phyloP scores from a whole-genome alignment of 1,140 invertebrate species.

The Lysiphlebus fabarum region DNA sequence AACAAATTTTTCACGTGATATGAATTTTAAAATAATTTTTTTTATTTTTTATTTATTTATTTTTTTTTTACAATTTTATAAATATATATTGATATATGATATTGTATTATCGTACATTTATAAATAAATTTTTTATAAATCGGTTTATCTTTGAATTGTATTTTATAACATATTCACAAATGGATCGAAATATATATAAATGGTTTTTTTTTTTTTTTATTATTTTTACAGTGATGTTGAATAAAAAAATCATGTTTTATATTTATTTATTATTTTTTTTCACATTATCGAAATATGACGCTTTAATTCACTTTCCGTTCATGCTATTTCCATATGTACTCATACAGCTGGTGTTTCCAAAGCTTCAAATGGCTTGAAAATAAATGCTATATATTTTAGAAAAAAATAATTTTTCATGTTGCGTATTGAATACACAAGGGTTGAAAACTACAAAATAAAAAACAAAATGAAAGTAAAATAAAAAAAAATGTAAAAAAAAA shows the following conservation, averaged over 20 bases:
- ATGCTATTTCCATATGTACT: conserved; percentile 21
- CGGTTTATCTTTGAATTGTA: no score
- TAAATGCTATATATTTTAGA: conserved; percentile 14
- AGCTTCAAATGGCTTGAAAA: conserved; percentile 22
- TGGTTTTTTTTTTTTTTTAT: conserved; percentile 2
- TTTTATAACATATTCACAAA: no score
- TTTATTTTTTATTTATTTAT: no score
- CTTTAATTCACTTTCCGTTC: conserved; percentile 27
- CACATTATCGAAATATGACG: conserved; percentile 12
- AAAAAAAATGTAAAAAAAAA: conserved; percentile 20
- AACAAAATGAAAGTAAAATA: conserved; percentile 10
- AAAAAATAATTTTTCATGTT: conserved; percentile 5
- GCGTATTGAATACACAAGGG: background rate
- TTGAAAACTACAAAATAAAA: background rate
- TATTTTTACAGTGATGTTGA: background rate
- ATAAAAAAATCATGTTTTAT: background rate
- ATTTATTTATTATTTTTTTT: conserved; percentile 9
- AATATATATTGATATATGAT: no score
- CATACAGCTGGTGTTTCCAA: conserved; percentile 21
- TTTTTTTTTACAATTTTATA: no score
- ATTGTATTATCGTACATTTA: no score
- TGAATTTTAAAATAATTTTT: conserved; percentile 15
- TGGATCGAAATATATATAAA: no score
- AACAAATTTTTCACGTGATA: conserved; percentile 27
- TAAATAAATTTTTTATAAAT: no score